A percentile compares a stretch with the other conserved stretches of the same genome.
These are phyloP conservation scores for Panurus biarmicus DNA, from an alignment of 2,113 vertebrate genomes.

Conservation along the genomic window DNA sequence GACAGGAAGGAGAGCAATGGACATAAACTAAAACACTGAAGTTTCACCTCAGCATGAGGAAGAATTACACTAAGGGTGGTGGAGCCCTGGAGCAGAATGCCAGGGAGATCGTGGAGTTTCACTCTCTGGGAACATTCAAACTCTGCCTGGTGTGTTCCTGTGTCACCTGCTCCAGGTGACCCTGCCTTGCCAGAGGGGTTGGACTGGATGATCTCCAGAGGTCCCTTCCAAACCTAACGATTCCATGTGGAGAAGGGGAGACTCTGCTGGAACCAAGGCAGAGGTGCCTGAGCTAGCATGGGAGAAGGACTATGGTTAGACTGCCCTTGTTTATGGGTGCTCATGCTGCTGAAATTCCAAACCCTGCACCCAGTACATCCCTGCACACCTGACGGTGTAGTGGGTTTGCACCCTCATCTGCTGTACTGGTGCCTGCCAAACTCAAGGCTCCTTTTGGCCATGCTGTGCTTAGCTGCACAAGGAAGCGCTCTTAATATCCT, in stretches of 20 bases:
- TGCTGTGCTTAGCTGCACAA: rapidly evolving
- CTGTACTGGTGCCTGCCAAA: neutral
- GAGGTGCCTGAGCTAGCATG: rapidly evolving
- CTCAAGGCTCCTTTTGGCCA: rapidly evolving
- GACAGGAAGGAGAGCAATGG: neutral
- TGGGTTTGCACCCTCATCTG: rapidly evolving
- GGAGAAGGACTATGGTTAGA: no score
- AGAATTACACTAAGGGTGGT: neutral
- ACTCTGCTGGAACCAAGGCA: rapidly evolving
- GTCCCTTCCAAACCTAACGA: neutral
- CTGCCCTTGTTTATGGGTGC: neutral
- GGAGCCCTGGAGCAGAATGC: neutral
- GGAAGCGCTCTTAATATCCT: rapidly evolving
- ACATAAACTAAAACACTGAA: neutral
- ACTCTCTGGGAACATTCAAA: neutral
- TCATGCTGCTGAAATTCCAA: no score
- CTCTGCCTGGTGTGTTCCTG: rapidly evolving
- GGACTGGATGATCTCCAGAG: neutral
- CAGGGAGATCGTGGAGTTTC: neutral
- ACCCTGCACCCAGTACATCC: no score
- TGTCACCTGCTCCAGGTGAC: neutral
- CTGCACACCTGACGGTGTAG: rapidly evolving
- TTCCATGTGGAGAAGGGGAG: neutral
- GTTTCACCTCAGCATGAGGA: neutral
- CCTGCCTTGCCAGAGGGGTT: neutral